Evolutionary conservation across 2,797 vertebrate species (phyloP).

Genomic region (Smutsia gigantea): DNA sequence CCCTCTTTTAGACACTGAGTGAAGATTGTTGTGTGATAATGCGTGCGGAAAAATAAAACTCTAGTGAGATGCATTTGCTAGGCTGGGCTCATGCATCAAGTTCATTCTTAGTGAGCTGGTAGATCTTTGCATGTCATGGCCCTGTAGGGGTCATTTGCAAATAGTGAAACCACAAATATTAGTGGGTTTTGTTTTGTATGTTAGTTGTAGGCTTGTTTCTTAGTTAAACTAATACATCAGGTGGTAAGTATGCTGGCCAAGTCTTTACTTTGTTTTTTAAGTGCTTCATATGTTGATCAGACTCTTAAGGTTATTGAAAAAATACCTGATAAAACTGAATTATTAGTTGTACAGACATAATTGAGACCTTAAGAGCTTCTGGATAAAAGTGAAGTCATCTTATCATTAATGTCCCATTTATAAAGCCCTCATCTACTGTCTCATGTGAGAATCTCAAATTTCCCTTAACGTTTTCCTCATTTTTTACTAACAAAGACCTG

Average conservation of each 20-base stretch:
- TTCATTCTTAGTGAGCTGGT: neutral
- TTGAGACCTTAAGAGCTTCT: neutral
- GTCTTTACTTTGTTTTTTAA: conserved; percentile 13
- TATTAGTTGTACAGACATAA: neutral
- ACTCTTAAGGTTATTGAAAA: neutral
- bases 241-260: neutral
- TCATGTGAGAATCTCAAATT: neutral
- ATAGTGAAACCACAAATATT: neutral
- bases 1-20: neutral
- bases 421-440: neutral
- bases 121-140: neutral
- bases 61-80: neutral
- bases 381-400: neutral
- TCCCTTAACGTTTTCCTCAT: neutral
- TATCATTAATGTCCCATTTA: neutral
- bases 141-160: neutral
- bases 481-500: neutral
- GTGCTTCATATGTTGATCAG: neutral
- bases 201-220: neutral
- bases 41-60: neutral
- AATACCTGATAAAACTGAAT: neutral
- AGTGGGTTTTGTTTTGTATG: neutral
- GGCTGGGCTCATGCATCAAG: neutral
- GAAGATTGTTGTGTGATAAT: neutral
- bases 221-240: neutral